Conservation (phyloP, 2,888 invertebrate species). For the Seira ritae region DNA sequence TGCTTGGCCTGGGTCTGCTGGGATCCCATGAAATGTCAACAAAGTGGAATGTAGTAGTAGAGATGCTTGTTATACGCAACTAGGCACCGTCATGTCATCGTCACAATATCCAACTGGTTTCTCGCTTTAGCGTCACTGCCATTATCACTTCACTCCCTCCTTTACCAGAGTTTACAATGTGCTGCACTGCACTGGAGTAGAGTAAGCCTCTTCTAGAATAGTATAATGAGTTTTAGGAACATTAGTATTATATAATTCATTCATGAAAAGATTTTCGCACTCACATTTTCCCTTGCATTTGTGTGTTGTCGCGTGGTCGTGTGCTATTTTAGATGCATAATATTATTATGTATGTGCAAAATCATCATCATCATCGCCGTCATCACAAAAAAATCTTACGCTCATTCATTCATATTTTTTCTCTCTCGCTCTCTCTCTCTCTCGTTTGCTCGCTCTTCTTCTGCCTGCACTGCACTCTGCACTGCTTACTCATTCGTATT, state of each 20-base stretch:
- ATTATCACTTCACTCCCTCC: neutral
- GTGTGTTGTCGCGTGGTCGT: neutral
- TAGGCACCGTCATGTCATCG: neutral
- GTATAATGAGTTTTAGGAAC: too few relatives aligned
- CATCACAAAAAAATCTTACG: constrained; percentile 24
- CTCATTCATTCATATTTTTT: constrained; percentile 28
- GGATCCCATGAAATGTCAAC: too few relatives aligned
- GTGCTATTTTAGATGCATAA: too few relatives aligned
- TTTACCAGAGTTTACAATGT: too few relatives aligned
- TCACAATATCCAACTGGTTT: neutral
- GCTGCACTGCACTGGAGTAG: neutral
- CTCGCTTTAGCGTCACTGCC: neutral
- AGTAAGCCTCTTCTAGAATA: neutral
- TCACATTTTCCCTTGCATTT: neutral
- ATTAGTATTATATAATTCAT: constrained; percentile 5
- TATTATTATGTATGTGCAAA: neutral
- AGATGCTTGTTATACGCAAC: too few relatives aligned
- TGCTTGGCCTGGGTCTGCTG: too few relatives aligned
- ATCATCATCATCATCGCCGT: too few relatives aligned
- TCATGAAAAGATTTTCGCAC: neutral
- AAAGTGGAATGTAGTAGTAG: too few relatives aligned
- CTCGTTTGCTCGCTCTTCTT: neutral
- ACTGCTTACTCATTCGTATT: neutral
- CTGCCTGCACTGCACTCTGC: neutral
- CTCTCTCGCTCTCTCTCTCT: constrained; percentile 3